Percentiles rank a stretch among this genome's conserved stretches.
Evolutionary conservation across 2,113 vertebrate genomes (phyloP).

Genomic region (Spea multiplicata): DNA sequence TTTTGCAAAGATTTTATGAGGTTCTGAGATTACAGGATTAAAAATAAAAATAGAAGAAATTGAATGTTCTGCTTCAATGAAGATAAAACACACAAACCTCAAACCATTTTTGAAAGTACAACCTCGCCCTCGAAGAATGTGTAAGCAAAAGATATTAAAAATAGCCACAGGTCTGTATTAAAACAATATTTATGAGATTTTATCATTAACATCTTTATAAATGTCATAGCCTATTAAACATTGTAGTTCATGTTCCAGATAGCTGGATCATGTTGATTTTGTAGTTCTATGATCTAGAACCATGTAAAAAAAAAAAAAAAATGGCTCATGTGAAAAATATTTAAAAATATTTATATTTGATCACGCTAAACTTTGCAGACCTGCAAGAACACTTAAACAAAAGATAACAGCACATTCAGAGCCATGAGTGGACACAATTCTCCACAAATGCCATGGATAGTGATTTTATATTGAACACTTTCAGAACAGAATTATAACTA

Average conservation of each 20-base stretch:
- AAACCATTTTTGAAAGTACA: not conserved
- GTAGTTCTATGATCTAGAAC: not conserved
- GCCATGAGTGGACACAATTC: too few species aligned
- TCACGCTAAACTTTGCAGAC: too few species aligned
- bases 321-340: too few species aligned
- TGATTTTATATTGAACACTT: too few species aligned
- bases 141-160: not conserved
- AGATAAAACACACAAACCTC: not conserved
- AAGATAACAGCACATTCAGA: too few species aligned
- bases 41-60: not conserved
- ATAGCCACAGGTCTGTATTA: not conserved
- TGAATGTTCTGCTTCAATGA: not conserved
- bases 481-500: too few species aligned
- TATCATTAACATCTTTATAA: not conserved
- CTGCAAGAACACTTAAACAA: too few species aligned
- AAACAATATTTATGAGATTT: constrained; percentile 21
- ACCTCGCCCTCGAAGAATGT: constrained; percentile 1
- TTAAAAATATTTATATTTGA: too few species aligned
- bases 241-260: not conserved
- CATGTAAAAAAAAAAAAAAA: too few species aligned
- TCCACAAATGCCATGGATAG: too few species aligned
- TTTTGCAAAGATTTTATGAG: constrained; percentile 35
- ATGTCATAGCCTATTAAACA: not conserved
- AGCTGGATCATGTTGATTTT: not conserved
- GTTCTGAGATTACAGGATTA: constrained; percentile 17